Conservation (phyloP, 2,797 vertebrate species). For the Corythornis leucogaster region DNA sequence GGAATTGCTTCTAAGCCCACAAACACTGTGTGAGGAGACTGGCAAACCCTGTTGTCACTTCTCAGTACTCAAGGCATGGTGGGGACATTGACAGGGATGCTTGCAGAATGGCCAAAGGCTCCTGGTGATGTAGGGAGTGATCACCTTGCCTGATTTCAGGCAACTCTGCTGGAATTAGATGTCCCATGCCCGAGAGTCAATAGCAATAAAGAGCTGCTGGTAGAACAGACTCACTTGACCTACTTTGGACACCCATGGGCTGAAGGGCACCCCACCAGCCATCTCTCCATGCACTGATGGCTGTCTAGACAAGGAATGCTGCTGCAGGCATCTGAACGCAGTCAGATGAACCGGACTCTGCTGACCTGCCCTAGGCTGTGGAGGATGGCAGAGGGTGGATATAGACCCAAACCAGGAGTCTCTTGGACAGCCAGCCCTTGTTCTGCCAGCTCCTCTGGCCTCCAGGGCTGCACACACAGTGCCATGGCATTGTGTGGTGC, state of each 20-base stretch:
- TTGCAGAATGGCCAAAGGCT: background rate
- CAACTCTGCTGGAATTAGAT: background rate
- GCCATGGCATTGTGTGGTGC: accelerated
- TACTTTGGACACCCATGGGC: slow-evolving; percentile 15
- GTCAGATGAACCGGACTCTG: background rate
- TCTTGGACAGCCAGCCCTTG: background rate
- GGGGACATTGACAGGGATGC: background rate
- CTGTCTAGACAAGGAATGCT: slow-evolving; percentile 8
- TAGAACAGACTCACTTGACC: slow-evolving; percentile 25
- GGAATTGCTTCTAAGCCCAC: background rate
- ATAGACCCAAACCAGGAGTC: background rate
- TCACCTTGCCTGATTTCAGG: background rate
- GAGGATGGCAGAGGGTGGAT: background rate
- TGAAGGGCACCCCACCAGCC: background rate
- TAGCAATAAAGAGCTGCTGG: background rate
- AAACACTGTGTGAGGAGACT: background rate
- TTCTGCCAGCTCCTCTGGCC: background rate
- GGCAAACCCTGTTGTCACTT: background rate
- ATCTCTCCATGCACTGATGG: background rate
- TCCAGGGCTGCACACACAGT: background rate
- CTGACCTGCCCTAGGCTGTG: background rate
- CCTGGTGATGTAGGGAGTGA: background rate
- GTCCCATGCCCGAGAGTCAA: background rate
- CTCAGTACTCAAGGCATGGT: background rate
- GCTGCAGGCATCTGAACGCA: background rate